Base-by-base conservation (phyloP, 2,797 vertebrate genomes). In the Enteromius unitaeniatus region DNA sequence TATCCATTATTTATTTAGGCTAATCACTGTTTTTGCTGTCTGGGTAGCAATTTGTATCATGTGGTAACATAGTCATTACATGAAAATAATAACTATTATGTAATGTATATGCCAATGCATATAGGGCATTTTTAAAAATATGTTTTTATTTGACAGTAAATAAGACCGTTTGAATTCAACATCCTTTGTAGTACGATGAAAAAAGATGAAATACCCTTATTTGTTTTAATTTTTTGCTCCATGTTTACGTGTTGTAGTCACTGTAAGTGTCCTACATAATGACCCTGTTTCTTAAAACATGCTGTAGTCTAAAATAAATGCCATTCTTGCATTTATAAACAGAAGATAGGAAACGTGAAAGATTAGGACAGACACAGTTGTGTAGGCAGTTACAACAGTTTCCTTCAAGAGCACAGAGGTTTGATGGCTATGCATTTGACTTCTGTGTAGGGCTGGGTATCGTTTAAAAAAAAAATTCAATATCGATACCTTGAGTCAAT, bases 371-470 rank as follows among this genome's bases (percentile, higher is more conserved):
- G 40, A 58, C 14, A 34, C 58, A 5, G 53, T 62, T 73, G 26
- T 34, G 14, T 53, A 62, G 69, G 17, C 60, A 78, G 72, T 78
- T n/a, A 68, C 76, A 49, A 14, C 76, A 11, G 51, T 85, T 45
- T 64, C 60, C 81, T 70, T 72, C 28, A 21, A 78, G 49, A 40
- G 31, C 42, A 53, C 70, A 47, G 34, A 34, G 17, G 15, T 65
- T 40, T 76, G 72, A 68, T 55, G 21, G 58, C 53, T 80, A 58
- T 49, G 31, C 78, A 23, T 75, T 55, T 70, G 47, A 69, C 82
- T 67, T 31, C 58, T 69, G 26, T 15, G 14, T 37, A 8, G 37
- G 37, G 37, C 37, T 40, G 37, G 37, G 37, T 40, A 8, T 40
- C 5, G 1, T 40, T 37, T 1, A 37, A 37, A 37, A 37, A 37